Conservation (phyloP, 2,797 vertebrate species). For the Acanthurus lineatus region DNA sequence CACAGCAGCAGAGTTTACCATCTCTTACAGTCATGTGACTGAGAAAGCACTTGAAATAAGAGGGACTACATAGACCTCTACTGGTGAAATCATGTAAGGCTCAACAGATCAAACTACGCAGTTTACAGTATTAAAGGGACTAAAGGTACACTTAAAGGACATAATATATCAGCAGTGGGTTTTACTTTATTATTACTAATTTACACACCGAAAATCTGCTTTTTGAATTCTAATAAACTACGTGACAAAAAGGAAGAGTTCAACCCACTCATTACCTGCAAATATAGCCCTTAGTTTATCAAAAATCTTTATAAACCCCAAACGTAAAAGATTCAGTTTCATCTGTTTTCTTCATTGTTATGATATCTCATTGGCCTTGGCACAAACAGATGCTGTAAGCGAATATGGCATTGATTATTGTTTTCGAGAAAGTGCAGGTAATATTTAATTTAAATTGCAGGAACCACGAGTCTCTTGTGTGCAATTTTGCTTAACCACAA, state of each 20-base stretch:
- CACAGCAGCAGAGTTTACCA: background rate
- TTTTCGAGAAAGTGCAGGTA: no score
- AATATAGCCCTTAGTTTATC: no score
- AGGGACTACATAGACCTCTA: conserved; percentile 8
- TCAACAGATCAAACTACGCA: background rate
- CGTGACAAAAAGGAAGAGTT: background rate
- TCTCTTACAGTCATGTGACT: background rate
- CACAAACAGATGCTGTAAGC: background rate
- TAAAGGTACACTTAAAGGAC: background rate
- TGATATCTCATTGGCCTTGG: background rate
- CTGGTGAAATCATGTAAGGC: background rate
- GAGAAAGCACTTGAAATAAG: background rate
- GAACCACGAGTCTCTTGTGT: no score
- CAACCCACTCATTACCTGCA: background rate
- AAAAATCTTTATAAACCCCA: background rate
- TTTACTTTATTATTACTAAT: background rate
- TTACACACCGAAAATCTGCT: background rate
- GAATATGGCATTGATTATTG: background rate
- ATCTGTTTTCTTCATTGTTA: background rate
- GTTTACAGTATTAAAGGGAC: background rate
- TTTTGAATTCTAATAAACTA: no score
- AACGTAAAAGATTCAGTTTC: background rate
- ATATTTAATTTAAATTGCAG: background rate
- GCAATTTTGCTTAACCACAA: no score
- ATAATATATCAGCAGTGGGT: background rate